Evolutionary conservation across 35 echinoderm and acorn worm genomes (phyloP).

Genomic region (Eucidaris tribuloides): DNA sequence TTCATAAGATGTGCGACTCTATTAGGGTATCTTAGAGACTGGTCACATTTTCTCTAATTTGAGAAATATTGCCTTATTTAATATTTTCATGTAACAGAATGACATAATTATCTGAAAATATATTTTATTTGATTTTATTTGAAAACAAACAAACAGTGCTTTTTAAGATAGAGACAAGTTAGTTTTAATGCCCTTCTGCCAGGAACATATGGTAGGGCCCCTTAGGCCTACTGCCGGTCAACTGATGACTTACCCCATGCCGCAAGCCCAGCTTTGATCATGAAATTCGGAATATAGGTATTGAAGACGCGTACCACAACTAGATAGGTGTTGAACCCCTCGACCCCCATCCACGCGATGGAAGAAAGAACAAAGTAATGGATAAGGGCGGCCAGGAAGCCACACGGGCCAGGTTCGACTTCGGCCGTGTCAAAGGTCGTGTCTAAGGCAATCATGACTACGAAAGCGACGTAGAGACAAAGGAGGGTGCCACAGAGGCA

Average conservation of each 20-base stretch:
- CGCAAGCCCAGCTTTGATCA: slow-evolving; percentile 53
- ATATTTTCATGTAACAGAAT: no score
- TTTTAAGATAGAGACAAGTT: no score
- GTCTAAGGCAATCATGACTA: not conserved
- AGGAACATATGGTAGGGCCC: no score
- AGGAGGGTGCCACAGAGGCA: slow-evolving; percentile 8
- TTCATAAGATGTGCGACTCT: no score
- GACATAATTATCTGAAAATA: no score
- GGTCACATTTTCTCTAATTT: no score
- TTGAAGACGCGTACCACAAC: slow-evolving; percentile 63
- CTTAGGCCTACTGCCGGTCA: no score
- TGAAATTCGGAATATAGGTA: slow-evolving; percentile 45
- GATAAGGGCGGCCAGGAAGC: slow-evolving; percentile 48
- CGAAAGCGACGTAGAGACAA: slow-evolving; percentile 21
- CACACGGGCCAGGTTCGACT: not conserved
- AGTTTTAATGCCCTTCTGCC: no score
- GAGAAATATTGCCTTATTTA: no score
- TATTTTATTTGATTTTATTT: no score
- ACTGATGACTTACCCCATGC: slow-evolving; percentile 55
- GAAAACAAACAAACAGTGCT: no score
- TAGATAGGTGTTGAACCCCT: slow-evolving; percentile 62
- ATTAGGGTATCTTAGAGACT: no score
- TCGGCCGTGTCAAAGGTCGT: not conserved
- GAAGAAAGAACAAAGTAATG: slow-evolving; percentile 68
- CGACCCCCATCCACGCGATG: slow-evolving; percentile 68